Evolutionary conservation across 2,888 invertebrate genomes (phyloP).

Genomic region (Drosophila sordidapex): DNA sequence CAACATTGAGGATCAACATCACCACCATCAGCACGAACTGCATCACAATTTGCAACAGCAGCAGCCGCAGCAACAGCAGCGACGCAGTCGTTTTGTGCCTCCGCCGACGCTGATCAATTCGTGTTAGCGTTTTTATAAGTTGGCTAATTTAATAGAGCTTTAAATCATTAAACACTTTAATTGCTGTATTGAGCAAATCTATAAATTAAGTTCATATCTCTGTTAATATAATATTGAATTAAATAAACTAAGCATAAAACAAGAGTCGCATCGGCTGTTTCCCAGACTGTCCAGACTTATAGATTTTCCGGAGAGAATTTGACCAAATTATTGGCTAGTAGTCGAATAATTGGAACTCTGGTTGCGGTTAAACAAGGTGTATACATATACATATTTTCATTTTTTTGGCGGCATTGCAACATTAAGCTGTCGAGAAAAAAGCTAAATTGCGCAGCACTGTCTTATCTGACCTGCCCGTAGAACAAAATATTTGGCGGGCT

Average conservation of each 20-base stretch:
- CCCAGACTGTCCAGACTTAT: neutral
- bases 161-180: constrained; percentile 40
- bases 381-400: neutral
- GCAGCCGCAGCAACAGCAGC: constrained; percentile 36
- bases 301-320: neutral
- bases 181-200: constrained; percentile 11
- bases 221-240: constrained; percentile 4
- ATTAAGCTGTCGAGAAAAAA: neutral
- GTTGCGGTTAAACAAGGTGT: neutral
- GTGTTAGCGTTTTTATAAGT: constrained; percentile 71
- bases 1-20: constrained; percentile 66
- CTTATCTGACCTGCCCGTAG: neutral
- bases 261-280: constrained; percentile 7
- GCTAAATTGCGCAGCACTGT: constrained; percentile 28
- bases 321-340: neutral
- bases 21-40: constrained; percentile 22
- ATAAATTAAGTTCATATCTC: constrained; percentile 7
- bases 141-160: constrained; percentile 53
- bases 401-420: constrained; percentile 6
- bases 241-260: constrained; percentile 26
- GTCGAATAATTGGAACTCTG: neutral
- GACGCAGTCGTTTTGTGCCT: constrained; percentile 51
- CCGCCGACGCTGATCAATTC: constrained; percentile 72
- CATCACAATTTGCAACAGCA: constrained; percentile 42
- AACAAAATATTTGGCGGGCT: neutral